phyloP scores from a whole-genome alignment of 2,113 vertebrate genomes.

The Amblyopsis rosae region DNA sequence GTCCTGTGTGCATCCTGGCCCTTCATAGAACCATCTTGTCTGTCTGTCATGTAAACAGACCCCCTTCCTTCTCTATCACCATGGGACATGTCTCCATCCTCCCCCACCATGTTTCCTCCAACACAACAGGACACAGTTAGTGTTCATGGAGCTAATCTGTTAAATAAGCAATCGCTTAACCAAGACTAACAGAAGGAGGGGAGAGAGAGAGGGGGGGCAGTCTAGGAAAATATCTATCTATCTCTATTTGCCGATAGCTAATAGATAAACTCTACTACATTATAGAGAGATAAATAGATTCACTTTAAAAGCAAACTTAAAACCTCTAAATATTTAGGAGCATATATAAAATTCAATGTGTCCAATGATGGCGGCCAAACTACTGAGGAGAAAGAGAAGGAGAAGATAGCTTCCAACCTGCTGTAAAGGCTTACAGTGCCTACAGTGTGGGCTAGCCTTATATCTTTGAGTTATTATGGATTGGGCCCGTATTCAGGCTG shows the following conservation, averaged over 20 bases:
- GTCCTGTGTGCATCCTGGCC: background rate
- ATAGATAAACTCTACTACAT: background rate
- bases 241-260: too few species aligned
- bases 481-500: slow-evolving; percentile 1
- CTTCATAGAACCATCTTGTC: background rate
- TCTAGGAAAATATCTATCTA: too few species aligned
- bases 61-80: background rate
- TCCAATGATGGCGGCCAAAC: background rate
- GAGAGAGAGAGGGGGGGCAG: background rate
- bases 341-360: background rate
- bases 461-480: slow-evolving; percentile 14
- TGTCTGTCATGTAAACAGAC: background rate
- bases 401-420: too few species aligned
- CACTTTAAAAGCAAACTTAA: too few species aligned
- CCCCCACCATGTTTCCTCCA: background rate
- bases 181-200: background rate
- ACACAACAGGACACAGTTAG: background rate
- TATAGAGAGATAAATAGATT: background rate
- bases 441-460: background rate
- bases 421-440: background rate
- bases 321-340: background rate
- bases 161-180: slow-evolving; percentile 2
- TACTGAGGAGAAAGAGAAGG: background rate
- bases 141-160: slow-evolving; percentile 14
- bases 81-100: background rate